Conservation (phyloP, 2,888 invertebrate genomes). For the Lasioglossum marginatum region DNA sequence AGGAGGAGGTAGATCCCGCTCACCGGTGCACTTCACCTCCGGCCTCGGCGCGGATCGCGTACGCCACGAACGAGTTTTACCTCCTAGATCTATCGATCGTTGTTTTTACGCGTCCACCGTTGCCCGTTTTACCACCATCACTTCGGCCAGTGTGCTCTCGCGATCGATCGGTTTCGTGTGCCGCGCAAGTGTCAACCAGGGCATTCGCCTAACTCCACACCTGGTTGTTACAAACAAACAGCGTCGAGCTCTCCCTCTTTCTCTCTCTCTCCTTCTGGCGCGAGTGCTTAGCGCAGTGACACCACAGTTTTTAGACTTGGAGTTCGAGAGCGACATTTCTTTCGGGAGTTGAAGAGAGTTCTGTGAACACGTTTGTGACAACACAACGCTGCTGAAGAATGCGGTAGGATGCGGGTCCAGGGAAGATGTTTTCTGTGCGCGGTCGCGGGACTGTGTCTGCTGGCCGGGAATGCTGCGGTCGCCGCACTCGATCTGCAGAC, state of each 20-base stretch:
- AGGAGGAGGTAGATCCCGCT: constrained; percentile 68
- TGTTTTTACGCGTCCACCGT: neutral
- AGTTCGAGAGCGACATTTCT: neutral
- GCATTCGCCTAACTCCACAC: neutral
- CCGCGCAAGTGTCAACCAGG: neutral
- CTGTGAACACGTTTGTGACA: constrained; percentile 25
- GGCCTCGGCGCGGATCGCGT: constrained; percentile 68
- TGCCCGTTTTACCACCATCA: neutral
- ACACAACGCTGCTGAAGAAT: constrained; percentile 70
- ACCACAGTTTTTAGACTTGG: neutral
- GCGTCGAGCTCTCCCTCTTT: neutral
- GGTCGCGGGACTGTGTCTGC: constrained; percentile 73
- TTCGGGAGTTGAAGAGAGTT: neutral
- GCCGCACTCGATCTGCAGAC: constrained; percentile 49
- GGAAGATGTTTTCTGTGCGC: constrained; percentile 75
- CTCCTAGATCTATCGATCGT: neutral
- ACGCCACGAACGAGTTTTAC: constrained; percentile 8
- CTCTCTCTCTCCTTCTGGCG: neutral
- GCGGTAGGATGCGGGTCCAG: constrained; percentile 80
- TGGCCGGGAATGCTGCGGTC: constrained; percentile 66
- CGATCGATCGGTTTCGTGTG: neutral
- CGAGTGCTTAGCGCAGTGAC: constrained; percentile 9
- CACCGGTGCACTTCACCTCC: constrained; percentile 73
- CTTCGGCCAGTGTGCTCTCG: neutral
- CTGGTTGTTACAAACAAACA: neutral